Base-by-base conservation (phyloP, 2,113 vertebrate genomes). In the Felis catus region DNA sequence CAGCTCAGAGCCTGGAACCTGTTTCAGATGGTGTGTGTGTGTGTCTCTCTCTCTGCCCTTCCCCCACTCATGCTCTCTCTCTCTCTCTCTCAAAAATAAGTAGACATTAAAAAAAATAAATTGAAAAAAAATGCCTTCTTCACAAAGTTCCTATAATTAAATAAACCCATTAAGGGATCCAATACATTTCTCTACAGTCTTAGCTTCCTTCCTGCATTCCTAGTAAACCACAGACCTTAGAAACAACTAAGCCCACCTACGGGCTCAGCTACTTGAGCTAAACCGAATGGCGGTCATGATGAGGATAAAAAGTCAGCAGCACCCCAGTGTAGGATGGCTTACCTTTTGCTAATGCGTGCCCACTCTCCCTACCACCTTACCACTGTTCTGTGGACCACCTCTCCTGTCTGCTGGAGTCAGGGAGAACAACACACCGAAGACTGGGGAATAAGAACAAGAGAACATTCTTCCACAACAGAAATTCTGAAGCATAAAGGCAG, bases 281-380 rank as follows among this genome's bases (percentile, higher is more conserved):
- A 79, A 58, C 36, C 25, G 70, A 48, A 33, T 6, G 29, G 36
- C 15, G n/a, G n/a, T 58, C 36, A 36, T 36, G 3, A n/a, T 3
- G 5, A 51, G 19, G n/a, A 36, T n/a, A 66, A 41, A 48, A 58
- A 31, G 3, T 0, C 39, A 51, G 61, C 8, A 0, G 3, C 6
- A 15, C 21, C 14, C 21, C 7, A 0, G 33, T 3, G 15, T 4
- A 16, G 66, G 36, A 27, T 15, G 48, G 31, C 55, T 25, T 2
- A 18, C 78, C 25, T 21, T 39, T 25, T 11, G 19, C 48, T 51
- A 25, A 55, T 0, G 4, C 14, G 0, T 0, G n/a, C 6, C 27
- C 63, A 5, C 81, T 16, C 45, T 58, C 55, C 36, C 7, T 18
- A 9, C 78, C 10, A 7, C 81, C 41, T 39, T 33, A 7, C 41